A percentile compares a stretch with the other conserved stretches of the same genome.
These are phyloP conservation scores for Phalacrocorax pelagicus DNA, from an alignment of 2,113 vertebrate genomes.

Conservation along the genomic window DNA sequence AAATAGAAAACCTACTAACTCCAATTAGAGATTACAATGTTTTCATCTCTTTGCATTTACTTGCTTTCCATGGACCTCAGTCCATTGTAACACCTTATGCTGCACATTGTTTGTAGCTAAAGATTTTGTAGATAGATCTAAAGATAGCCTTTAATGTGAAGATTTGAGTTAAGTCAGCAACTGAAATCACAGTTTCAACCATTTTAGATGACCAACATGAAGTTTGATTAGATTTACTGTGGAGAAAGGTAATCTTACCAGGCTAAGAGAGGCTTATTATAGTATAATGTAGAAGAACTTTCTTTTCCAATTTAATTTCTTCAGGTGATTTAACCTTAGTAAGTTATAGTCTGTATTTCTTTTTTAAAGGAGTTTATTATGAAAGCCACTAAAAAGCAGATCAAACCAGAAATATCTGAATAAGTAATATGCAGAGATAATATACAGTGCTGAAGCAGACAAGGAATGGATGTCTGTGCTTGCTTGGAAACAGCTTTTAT, in stretches of 20 bases:
- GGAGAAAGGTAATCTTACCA: neutral
- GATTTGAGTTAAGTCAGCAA: neutral
- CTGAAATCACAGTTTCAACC: neutral
- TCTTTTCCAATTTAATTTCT: neutral
- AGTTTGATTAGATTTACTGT: neutral
- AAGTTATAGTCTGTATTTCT: neutral
- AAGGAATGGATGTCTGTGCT: neutral
- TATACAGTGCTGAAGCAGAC: neutral
- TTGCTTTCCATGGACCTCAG: neutral
- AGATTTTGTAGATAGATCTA: neutral
- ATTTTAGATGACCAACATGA: neutral
- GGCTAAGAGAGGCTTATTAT: neutral
- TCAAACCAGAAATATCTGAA: neutral
- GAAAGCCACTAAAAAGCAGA: neutral
- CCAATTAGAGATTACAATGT: neutral
- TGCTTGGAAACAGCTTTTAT: neutral
- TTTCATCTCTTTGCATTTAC: neutral
- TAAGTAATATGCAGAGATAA: neutral
- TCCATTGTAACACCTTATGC: accelerated
- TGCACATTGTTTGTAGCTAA: neutral
- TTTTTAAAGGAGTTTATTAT: neutral
- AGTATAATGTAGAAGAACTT: neutral
- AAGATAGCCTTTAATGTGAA: neutral
- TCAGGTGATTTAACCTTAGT: accelerated
- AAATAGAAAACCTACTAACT: neutral